Evolutionary conservation across 2,888 invertebrate species (phyloP), one percentile per base, ranked within the genome.

Genomic region (Escarpia spicata): DNA sequence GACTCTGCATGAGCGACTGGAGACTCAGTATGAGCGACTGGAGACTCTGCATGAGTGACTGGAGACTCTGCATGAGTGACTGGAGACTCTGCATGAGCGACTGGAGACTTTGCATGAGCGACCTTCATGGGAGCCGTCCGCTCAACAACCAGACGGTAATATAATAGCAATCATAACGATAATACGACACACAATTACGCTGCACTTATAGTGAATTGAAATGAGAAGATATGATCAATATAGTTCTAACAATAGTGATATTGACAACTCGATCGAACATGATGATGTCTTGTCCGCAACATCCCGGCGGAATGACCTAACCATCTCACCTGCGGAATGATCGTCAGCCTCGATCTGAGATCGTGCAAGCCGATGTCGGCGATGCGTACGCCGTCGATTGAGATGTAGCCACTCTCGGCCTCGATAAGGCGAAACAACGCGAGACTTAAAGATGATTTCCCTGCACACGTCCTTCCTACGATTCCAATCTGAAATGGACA

Each of bases 351-450:
- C 90, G 94, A 94, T 75, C 95, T 93, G n/a, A 96, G 94, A 91
- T 98, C 98, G 95, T 97, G 97, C 10, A 98, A 97, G 0, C 98
- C 98, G 94, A 95, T 94, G 12, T 93, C 93, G 10, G 93, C 93
- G 26, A 95, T 95, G 93, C 95, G 93, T 3, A 95, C 93, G 31
- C 94, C 95, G 93, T 96, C 96, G 91, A 96, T 95, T 19, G 92
- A 75, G 43, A 96, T 96, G 37, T 92, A 92, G n/a, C 96, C 96
- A 43, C 93, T 94, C 1, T 94, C 94, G 3, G 95, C 93, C 93
- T 96, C 96, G 52, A 96, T 93, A 45, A 96, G 94, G 43, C 96
- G 94, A 93, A 96, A 96, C 93, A 96, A 92, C 9, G 94, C 95
- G 43, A 96, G 93, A 0, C 95, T 95, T 75, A 96, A 93, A n/a